Evolutionary conservation across 1,140 invertebrate species (phyloP), one percentile per base, ranked within the genome.

Genomic region (Caerostris extrusa): DNA sequence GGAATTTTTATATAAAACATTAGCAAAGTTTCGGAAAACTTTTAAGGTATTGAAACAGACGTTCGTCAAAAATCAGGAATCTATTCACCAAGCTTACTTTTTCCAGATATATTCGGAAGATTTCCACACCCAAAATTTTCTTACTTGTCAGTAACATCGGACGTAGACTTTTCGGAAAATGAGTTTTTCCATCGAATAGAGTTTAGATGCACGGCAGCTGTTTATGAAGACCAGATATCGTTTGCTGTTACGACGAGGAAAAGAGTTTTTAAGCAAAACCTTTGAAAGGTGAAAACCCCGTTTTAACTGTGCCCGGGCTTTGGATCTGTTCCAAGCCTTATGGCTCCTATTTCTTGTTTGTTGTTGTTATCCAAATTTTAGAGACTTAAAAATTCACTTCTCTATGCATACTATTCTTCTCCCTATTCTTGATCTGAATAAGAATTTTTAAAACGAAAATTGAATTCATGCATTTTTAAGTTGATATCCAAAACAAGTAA

Each of bases 181-280:
- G 10, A 77, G 5, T 50, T 53, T 34, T 77, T 71, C n/a, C 34
- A 8, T 50, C 34, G 34, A 77, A 17, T 17, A 77, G 53, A 34
- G 14, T 50, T 77, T 10, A 50, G 71, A 77, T 77, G 53, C 71
- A 77, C 71, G 12, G 34, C 71, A 77, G 71, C 34, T 77, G 71
- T 77, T 77, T 77, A 77, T 77, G 71, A 77, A 77, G 19, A 77
- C 71, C 53, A 50, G 34, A 77, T 77, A 77, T 77, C 71, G 71
- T 77, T 77, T 50, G 71, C 34, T 50, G 71, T 53, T 77, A 77
- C 8, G 71, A 50, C 19, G 19, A 3, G 71, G 34, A 77, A 34
- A 77, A 77, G 19, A 50, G 50, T 17, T 50, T 77, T 77, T 77
- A 34, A 77, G 71, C 10, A 77, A 77, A 77, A 53, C 50, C 71